Evolutionary conservation across 1,140 invertebrate species (phyloP), one percentile per base, ranked within the genome.

Genomic region (Pemphigus obesinymphae): DNA sequence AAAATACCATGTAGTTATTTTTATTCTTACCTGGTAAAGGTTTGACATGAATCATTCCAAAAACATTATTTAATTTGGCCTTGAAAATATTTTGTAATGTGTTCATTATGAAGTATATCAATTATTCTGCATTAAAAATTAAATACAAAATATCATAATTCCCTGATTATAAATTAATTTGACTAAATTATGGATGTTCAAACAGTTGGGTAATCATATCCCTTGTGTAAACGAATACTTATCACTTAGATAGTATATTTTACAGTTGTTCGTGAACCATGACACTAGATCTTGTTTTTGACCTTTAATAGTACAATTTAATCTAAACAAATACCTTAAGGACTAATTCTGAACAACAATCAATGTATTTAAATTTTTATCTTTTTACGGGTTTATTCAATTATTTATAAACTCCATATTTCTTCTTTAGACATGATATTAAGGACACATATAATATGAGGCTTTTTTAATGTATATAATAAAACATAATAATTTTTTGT

Each of bases 41-140:
- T 84, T 87, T 88, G 1, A 93, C 89, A 85, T 94, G 93, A 83
- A 94, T 89, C 93, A 94, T 94, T 82, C 92, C 93, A 85, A 95
- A 92, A 61, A 94, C 86, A 76, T 80, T 80, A 29, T 80, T 80
- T 2, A 43, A 29, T 63, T 80, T 80, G 3, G 37, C 89, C 87
- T 84, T 87, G 88, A 80, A 80, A 29, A 80, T 63, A 61, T 63
- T 58, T 63, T 80, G 29, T 31, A 80, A 31, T 10, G 11, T 29
- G 8, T 45, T 80, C 76, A 80, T 80, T 31, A 61, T 63, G 26
- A 45, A 48, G 26, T 48, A 31, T 11, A n/a, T 31, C n/a, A 73
- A 48, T 29, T 48, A n/a, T 73, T 73, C 20, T 11, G 17, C 2
- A 45, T 45, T 17, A 70, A 45, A 20, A 26, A 43, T 15, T 37